phyloP scores from a whole-genome alignment of 1,140 invertebrate genomes.

The Leptestheria dahalacensis region DNA sequence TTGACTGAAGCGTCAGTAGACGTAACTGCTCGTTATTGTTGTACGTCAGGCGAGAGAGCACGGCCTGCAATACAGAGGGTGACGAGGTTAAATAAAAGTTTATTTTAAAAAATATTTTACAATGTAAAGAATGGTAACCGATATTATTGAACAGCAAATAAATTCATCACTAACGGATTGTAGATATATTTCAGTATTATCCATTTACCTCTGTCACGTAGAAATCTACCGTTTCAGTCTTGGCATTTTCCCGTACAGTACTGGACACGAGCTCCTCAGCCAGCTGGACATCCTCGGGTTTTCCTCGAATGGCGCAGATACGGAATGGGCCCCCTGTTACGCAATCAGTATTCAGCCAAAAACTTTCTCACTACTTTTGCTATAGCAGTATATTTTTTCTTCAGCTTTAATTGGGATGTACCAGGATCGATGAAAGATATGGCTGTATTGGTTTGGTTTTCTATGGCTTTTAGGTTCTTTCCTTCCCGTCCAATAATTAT shows the following conservation, averaged over 20 bases:
- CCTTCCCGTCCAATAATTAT: slow-evolving; percentile 23
- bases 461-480: slow-evolving; percentile 24
- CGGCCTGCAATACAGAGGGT: no score
- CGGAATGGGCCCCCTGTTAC: slow-evolving; percentile 18
- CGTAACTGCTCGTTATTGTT: not conserved
- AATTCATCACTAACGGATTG: no score
- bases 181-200: no score
- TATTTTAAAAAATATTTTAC: not conserved
- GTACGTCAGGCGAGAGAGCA: slow-evolving; percentile 13
- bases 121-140: not conserved
- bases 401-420: no score
- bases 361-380: no score
- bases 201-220: slow-evolving; percentile 24
- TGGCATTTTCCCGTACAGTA: slow-evolving; percentile 26
- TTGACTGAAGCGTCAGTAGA: slow-evolving; percentile 14
- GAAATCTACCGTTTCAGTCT: slow-evolving; percentile 26
- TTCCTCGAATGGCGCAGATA: slow-evolving; percentile 25
- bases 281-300: slow-evolving; percentile 24
- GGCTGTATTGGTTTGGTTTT: slow-evolving; percentile 25
- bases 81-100: slow-evolving; percentile 1
- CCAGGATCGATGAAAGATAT: slow-evolving; percentile 25
- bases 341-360: not conserved
- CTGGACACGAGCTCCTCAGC: slow-evolving; percentile 28
- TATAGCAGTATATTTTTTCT: no score
- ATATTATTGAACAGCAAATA: not conserved